Base-by-base conservation (phyloP, 2,113 vertebrate species). In the Clupea harengus region DNA sequence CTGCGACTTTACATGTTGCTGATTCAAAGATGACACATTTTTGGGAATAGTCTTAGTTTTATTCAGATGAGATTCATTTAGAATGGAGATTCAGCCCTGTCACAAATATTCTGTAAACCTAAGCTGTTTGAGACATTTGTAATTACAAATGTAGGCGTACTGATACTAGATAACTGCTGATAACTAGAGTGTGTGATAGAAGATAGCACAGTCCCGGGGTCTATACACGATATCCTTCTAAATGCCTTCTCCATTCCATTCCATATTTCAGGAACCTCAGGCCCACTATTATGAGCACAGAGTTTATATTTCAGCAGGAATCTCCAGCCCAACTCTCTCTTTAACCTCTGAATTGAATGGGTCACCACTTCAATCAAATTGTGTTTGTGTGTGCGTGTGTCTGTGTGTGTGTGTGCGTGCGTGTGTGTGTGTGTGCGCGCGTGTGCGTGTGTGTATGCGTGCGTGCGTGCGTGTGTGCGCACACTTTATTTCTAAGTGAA, bases 361-460 rank as follows among this genome's bases (percentile, higher is more conserved):
- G 28, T 75, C 67, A 75, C 25, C 67, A 75, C 67, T 75, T 75
- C 67, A 75, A 75, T 75, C 25, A 75, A 75, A 39, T 60, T 13
- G 64, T 32, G 67, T 64, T 20, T 64, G 60, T 64, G 60, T 64
- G 60, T 64, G 60, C 1, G 0, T 64, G 60, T 64, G 54, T 60
- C 15, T 64, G 60, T 25, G 60, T 64, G 60, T 64, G 60, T 25
- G 60, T 64, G 60, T 64, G 60, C n/a, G 60, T 64, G 60, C n/a
- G 60, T 64, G 22, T 60, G 60, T 64, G 60, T 64, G 22, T 64
- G 20, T 7, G 60, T 64, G 60, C 1, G 20, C 1, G 20, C 8
- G 47, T 49, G 6, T 49, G 47, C 0, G 7, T 49, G 47, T 49
- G 47, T 49, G 47, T 49, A 1, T 64, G 57, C 22, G 18, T n/a